phyloP scores from a whole-genome alignment of 2,797 vertebrate species.

The Acanthis flammea region DNA sequence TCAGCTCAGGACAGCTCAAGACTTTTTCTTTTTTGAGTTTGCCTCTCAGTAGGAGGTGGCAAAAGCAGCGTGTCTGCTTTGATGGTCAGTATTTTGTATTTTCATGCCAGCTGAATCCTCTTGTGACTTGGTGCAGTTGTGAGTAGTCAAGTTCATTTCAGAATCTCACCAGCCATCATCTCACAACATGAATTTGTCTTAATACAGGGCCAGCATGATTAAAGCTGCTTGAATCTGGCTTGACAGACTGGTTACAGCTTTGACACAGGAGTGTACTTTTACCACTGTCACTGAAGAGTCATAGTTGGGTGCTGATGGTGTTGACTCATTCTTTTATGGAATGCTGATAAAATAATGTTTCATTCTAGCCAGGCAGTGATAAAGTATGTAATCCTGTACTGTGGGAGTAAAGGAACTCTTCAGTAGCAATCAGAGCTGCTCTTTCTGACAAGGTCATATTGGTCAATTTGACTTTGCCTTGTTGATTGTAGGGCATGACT shows the following conservation, averaged over 20 bases:
- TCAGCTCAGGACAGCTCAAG: rapidly evolving
- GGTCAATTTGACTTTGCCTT: neutral
- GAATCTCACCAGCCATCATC: neutral
- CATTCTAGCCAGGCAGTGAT: neutral
- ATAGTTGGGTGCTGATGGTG: neutral
- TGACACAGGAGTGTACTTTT: neutral
- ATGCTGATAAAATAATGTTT: neutral
- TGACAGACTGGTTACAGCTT: neutral
- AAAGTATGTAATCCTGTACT: neutral
- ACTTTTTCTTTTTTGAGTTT: neutral
- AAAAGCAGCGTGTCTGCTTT: neutral
- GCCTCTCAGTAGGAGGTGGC: neutral
- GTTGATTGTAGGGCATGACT: neutral
- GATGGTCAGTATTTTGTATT: neutral
- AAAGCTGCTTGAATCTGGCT: neutral
- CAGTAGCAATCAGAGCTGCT: neutral
- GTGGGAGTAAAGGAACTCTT: neutral
- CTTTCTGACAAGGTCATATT: neutral
- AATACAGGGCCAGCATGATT: neutral
- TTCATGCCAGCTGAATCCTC: neutral
- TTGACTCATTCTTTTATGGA: neutral
- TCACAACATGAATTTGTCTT: neutral
- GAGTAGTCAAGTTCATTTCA: neutral
- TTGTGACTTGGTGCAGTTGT: neutral
- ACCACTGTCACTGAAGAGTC: neutral